phyloP scores from a whole-genome alignment of 2,888 invertebrate genomes.

The Drosophila picticornis region DNA sequence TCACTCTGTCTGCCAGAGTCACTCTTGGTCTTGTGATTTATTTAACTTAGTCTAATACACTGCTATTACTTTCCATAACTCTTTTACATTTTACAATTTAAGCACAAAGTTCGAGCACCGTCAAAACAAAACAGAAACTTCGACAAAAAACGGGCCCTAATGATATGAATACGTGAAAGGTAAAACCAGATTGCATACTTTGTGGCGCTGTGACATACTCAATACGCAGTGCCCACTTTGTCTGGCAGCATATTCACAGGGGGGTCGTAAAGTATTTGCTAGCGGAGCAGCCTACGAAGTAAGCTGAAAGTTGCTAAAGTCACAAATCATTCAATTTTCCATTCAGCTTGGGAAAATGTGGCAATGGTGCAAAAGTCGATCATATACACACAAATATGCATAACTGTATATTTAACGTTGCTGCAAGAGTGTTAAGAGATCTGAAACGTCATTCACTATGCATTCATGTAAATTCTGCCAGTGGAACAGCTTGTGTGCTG shows the following conservation, averaged over 20 bases:
- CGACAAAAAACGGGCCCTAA: slow-evolving; percentile 29
- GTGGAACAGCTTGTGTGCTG: neutral
- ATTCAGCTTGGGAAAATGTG: slow-evolving; percentile 22
- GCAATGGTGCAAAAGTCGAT: neutral
- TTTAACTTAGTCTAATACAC: neutral
- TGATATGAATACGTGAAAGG: slow-evolving; percentile 44
- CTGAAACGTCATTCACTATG: slow-evolving; percentile 17
- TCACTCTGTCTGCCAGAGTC: neutral
- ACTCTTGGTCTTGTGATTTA: neutral
- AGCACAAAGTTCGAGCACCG: slow-evolving; percentile 6
- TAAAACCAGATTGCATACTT: slow-evolving; percentile 29
- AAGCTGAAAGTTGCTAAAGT: slow-evolving; percentile 41
- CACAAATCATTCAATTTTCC: slow-evolving; percentile 69
- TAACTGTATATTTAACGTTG: neutral
- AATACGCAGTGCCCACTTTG: slow-evolving; percentile 15
- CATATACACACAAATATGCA: neutral
- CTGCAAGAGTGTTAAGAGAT: neutral
- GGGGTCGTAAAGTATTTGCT: slow-evolving; percentile 56
- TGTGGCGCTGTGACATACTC: slow-evolving; percentile 33
- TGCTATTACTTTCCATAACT: neutral
- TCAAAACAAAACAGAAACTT: slow-evolving; percentile 17
- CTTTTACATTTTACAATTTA: neutral
- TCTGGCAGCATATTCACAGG: slow-evolving; percentile 31
- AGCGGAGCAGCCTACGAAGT: slow-evolving; percentile 13
- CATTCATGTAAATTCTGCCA: slow-evolving; percentile 2